Conservation (phyloP, 2,113 vertebrate species). For the Mobula birostris region DNA sequence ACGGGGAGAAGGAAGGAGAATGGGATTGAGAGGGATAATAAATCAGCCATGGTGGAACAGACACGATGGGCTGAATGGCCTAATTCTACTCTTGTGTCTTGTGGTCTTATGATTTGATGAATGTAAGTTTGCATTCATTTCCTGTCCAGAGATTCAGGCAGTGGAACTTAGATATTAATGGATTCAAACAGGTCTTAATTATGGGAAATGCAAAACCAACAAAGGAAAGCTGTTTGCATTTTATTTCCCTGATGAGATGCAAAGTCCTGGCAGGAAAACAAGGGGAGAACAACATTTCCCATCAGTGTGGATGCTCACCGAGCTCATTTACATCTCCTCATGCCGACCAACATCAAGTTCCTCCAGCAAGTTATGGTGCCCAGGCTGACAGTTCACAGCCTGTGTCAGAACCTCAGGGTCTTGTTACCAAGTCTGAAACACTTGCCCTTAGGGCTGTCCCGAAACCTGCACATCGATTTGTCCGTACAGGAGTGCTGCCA, state of each 20-base stretch:
- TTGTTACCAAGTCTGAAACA: not conserved
- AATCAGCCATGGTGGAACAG: too few relatives aligned
- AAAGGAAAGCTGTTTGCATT: not conserved
- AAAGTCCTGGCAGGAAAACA: not conserved
- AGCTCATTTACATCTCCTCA: not conserved
- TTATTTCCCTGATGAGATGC: not conserved
- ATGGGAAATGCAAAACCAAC: not conserved
- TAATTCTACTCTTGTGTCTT: too few relatives aligned
- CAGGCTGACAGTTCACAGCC: not conserved
- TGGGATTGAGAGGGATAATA: too few relatives aligned
- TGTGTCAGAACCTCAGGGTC: not conserved
- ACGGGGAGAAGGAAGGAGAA: too few relatives aligned
- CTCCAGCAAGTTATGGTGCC: not conserved
- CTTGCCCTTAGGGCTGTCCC: too few relatives aligned
- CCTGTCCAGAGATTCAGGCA: not conserved
- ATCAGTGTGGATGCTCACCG: not conserved
- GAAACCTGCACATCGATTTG: too few relatives aligned
- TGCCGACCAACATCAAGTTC: not conserved
- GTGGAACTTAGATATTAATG: not conserved
- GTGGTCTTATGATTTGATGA: too few relatives aligned
- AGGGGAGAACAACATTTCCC: not conserved
- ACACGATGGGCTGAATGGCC: too few relatives aligned
- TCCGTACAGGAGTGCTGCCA: too few relatives aligned
- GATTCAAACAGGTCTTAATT: not conserved
- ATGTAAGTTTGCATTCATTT: too few relatives aligned